Percentiles rank a stretch among this genome's conserved stretches.
Evolutionary conservation across 2,797 vertebrate species (phyloP).

Genomic region (Sebastes dallii): DNA sequence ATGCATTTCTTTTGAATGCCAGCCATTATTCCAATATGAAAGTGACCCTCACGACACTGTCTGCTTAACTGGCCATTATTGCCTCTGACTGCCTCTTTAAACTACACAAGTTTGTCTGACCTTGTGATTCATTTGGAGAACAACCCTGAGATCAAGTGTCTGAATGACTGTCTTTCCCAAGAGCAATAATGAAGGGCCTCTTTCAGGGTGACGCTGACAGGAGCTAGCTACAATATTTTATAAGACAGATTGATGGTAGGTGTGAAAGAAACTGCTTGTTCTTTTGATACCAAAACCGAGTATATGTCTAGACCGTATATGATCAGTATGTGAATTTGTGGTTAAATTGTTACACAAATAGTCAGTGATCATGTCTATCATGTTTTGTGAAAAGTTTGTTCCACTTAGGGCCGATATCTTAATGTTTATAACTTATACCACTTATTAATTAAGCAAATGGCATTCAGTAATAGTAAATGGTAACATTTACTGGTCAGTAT

Average conservation of each 20-base stretch:
- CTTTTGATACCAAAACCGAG: not conserved
- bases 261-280: conserved; percentile 1
- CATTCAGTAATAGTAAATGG: no score
- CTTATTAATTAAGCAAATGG: no score
- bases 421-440: no score
- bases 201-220: not conserved
- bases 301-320: no score
- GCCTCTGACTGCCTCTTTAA: conserved; percentile 25
- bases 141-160: not conserved
- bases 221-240: not conserved
- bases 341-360: no score
- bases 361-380: no score
- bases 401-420: no score
- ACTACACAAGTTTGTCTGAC: not conserved
- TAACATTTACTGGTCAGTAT: no score
- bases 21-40: not conserved
- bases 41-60: not conserved
- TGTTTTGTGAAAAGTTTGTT: no score
- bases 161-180: not conserved
- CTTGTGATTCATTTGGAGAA: conserved; percentile 26
- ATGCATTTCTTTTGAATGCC: not conserved
- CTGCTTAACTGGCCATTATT: conserved; percentile 3
- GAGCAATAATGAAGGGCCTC: not conserved
- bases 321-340: no score
- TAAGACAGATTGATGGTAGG: not conserved